phyloP scores from a whole-genome alignment of 2,888 invertebrate species.

The Perizoma flavofasciatum region DNA sequence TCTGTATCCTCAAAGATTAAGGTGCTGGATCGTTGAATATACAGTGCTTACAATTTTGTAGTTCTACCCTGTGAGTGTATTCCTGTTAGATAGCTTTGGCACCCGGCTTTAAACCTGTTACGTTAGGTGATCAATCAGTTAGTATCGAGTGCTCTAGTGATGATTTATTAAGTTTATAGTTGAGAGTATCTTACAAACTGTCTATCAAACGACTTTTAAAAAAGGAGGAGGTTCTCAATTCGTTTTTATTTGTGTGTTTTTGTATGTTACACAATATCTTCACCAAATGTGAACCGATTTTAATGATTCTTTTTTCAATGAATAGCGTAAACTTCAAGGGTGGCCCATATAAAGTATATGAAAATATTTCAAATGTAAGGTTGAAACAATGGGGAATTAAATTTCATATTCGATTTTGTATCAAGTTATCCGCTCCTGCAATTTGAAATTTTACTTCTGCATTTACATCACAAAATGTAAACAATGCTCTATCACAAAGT shows the following conservation, averaged over 20 bases:
- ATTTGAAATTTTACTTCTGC: slow-evolving; percentile 37
- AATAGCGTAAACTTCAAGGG: no score
- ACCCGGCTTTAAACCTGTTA: slow-evolving; percentile 35
- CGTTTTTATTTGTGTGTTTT: no score
- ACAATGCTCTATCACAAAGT: slow-evolving; percentile 45
- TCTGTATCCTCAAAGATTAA: no score
- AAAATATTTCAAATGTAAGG: no score
- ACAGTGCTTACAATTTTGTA: no score
- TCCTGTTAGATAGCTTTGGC: slow-evolving; percentile 22
- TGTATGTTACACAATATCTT: no score
- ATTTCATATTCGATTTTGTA: not conserved
- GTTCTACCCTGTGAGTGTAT: slow-evolving; percentile 2
- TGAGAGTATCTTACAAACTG: slow-evolving; percentile 29
- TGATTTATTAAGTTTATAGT: slow-evolving; percentile 53
- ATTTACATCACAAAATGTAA: slow-evolving; percentile 33
- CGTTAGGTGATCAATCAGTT: slow-evolving; percentile 58
- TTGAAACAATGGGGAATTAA: no score
- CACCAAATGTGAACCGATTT: no score
- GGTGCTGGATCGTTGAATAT: no score
- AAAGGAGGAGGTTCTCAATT: no score
- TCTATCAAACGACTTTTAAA: slow-evolving; percentile 9
- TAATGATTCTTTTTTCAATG: no score
- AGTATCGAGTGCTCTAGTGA: slow-evolving; percentile 44
- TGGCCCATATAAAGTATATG: no score
- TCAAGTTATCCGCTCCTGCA: slow-evolving; percentile 48